A percentile compares a stretch with the other conserved stretches of the same genome.
Conservation (phyloP, 2,888 invertebrate species). For the Yponomeuta cagnagella region DNA sequence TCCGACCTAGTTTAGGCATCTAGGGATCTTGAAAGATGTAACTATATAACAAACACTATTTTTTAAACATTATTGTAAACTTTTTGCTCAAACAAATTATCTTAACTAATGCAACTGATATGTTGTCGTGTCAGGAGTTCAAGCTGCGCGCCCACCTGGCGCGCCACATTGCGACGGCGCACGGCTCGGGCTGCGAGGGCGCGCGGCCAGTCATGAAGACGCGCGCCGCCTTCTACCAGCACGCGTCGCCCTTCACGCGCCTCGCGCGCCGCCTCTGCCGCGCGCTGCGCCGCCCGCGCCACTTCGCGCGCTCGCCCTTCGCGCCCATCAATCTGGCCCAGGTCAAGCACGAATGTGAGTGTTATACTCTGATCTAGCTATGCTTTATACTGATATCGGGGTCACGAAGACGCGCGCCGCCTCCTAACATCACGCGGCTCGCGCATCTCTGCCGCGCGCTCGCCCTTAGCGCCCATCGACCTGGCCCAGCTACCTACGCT, state of each 20-base stretch:
- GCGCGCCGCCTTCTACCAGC: constrained; percentile 95
- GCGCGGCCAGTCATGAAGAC: constrained; percentile 97
- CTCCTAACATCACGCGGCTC: constrained; percentile 91
- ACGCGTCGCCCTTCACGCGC: constrained; percentile 92
- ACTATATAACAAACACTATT: too few species aligned
- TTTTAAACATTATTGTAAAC: too few species aligned
- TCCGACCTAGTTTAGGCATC: too few species aligned
- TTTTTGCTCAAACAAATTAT: too few species aligned
- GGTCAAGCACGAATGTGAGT: constrained; percentile 92
- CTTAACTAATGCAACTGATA: too few species aligned
- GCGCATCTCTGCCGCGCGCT: constrained; percentile 78
- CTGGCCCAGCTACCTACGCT: constrained; percentile 78
- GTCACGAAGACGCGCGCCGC: constrained; percentile 82
- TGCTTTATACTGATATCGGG: not conserved
- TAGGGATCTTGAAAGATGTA: too few species aligned
- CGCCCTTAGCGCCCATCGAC: constrained; percentile 87
- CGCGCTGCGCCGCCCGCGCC: constrained; percentile 86
- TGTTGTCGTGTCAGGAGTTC: constrained; percentile 79
- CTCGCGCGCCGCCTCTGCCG: constrained; percentile 91
- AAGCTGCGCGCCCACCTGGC: constrained; percentile 95
- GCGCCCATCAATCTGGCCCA: constrained; percentile 85
- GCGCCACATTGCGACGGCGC: constrained; percentile 94
- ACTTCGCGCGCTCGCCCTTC: constrained; percentile 92
- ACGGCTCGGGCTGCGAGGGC: constrained; percentile 81
- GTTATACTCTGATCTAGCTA: not conserved